These are phyloP conservation scores for Riparia riparia DNA, from an alignment of 2,113 vertebrate genomes.

Conservation along the genomic window DNA sequence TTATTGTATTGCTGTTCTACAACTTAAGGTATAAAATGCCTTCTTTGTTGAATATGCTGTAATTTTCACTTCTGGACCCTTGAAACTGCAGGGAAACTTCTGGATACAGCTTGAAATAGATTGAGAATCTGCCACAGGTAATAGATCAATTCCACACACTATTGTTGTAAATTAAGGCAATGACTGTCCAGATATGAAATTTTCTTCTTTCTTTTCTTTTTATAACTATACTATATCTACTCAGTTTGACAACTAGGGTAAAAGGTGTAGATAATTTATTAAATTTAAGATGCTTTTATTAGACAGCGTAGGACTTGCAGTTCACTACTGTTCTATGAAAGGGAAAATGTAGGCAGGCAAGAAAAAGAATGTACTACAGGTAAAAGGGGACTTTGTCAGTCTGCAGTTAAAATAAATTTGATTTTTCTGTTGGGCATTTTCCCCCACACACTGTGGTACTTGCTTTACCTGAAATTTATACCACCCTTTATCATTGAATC, in stretches of 20 bases:
- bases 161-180: background rate
- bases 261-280: slow-evolving; percentile 29
- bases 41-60: background rate
- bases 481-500: background rate
- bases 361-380: background rate
- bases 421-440: background rate
- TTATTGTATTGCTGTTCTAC: background rate
- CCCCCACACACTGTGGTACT: background rate
- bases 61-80: background rate
- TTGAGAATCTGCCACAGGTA: background rate
- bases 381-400: background rate
- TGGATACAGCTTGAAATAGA: background rate
- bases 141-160: background rate
- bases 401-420: background rate
- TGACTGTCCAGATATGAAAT: background rate
- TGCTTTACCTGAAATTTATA: background rate
- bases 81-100: background rate
- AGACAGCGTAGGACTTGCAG: background rate
- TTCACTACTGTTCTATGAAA: background rate
- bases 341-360: background rate
- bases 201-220: background rate
- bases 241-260: slow-evolving; percentile 8
- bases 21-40: background rate
- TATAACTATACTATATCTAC: background rate
- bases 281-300: slow-evolving; percentile 29